phyloP scores from a whole-genome alignment of 1,140 invertebrate genomes.

The Coelopa frigida region DNA sequence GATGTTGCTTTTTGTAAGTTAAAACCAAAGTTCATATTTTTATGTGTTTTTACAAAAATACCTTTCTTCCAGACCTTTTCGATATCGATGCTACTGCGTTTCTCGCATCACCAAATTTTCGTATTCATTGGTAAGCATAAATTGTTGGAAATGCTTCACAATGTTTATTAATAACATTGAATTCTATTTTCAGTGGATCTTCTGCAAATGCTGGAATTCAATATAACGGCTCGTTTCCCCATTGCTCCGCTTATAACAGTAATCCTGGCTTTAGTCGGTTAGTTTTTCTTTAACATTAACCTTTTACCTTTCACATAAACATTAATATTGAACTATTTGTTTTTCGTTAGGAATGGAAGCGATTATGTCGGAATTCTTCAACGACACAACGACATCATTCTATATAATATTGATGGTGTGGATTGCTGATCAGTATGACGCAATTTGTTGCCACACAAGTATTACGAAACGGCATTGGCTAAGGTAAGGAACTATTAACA shows the following conservation, averaged over 20 bases:
- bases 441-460: constrained; percentile 93
- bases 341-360: constrained; percentile 88
- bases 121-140: constrained; percentile 85
- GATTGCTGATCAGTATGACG: constrained; percentile 98
- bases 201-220: constrained; percentile 94
- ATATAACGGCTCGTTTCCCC: constrained; percentile 87
- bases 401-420: constrained; percentile 99
- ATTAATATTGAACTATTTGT: background rate
- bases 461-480: constrained; percentile 94
- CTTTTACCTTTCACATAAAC: background rate
- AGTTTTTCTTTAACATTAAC: constrained; percentile 47
- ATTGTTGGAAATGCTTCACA: background rate
- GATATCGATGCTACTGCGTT: constrained; percentile 94
- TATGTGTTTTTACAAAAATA: constrained; percentile 42
- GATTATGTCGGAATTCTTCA: constrained; percentile 99
- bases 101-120: constrained; percentile 99
- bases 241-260: constrained; percentile 93
- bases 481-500: constrained; percentile 58
- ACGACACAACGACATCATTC: constrained; percentile 96
- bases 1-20: constrained; percentile 98
- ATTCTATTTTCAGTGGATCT: constrained; percentile 70
- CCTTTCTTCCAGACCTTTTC: constrained; percentile 98
- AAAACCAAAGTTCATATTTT: background rate
- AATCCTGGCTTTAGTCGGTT: constrained; percentile 94
- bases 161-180: background rate